phyloP scores from a whole-genome alignment of 2,888 invertebrate genomes.

The Helleia helle region DNA sequence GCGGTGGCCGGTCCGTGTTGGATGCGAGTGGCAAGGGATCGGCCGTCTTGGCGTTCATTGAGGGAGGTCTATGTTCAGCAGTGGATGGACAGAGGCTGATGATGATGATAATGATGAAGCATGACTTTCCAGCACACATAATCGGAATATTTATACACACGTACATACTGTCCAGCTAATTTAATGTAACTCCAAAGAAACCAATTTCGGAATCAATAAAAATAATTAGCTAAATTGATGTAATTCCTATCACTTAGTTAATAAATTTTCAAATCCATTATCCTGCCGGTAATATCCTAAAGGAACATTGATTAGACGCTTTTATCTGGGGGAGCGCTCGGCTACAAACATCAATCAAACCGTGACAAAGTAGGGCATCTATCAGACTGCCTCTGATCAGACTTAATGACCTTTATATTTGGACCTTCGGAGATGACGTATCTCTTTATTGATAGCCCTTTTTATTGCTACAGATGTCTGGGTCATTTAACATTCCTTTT shows the following conservation, averaged over 20 bases:
- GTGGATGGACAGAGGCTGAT: too few species aligned
- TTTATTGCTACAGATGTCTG: slow-evolving; percentile 11
- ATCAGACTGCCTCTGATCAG: slow-evolving; percentile 31
- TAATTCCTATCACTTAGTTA: slow-evolving; percentile 2
- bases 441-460: slow-evolving; percentile 14
- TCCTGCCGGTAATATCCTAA: slow-evolving; percentile 13
- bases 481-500: slow-evolving; percentile 8
- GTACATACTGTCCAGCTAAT: too few species aligned
- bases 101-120: too few species aligned
- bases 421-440: slow-evolving; percentile 18
- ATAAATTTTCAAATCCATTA: slow-evolving; percentile 11
- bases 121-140: too few species aligned
- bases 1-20: too few species aligned
- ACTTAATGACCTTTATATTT: slow-evolving; percentile 33
- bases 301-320: slow-evolving; percentile 21
- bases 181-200: too few species aligned
- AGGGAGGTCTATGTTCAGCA: too few species aligned
- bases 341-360: slow-evolving; percentile 41
- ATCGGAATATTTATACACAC: too few species aligned
- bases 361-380: slow-evolving; percentile 47
- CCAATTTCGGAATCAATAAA: too few species aligned
- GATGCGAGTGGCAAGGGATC: too few species aligned
- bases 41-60: too few species aligned
- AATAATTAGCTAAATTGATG: slow-evolving; percentile 2
- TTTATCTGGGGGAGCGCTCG: slow-evolving; percentile 16